Base-by-base conservation (phyloP, 2,888 invertebrate genomes). In the Leptinotarsa rubiginosa region DNA sequence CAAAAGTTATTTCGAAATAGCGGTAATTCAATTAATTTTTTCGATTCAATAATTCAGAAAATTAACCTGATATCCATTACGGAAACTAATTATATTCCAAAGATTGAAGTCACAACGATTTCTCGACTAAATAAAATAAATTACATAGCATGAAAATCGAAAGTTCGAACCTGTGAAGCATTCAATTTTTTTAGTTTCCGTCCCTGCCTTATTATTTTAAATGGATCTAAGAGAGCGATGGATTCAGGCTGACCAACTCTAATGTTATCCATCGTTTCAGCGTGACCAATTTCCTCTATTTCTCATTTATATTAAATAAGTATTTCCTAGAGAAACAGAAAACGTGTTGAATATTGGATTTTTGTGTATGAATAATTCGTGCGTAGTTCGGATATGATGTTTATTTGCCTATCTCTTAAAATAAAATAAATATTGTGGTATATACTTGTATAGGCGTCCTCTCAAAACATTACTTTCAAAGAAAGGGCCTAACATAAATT, bases 121-220 rank as follows among this genome's bases (percentile, higher is more conserved):
- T 82, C 82, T 80, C 74, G 79, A 81, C 67, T 75, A 79, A 80
- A 80, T 79, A 78, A 81, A 80, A 79, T 76, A 78, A 81, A 80
- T 80, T 79, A 81, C 75, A 71, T 77, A 83, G 79, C 82, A 82
- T 82, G 82, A 81, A 83, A 82, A 83, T 82, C 81, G 83, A 83
- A 83, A 82, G 83, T 82, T 81, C 78, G 73, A 80, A 79, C 77
- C 80, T 78, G 77, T 81, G 80, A 81, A 81, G 81, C 81, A 81
- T 82, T 82, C 77, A 77, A 78, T 79, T 80, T 80, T 81, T 80
- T 77, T 80, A 74, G 65, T 74, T 78, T 79, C 79, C 80, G 78
- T 74, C 70, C 77, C 75, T 73, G 47, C 65, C 76, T 77, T 74
- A 77, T 74, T 74, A 76, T 70, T 77, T 70, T 73, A 65, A 69